Evolutionary conservation across 2,113 vertebrate genomes (phyloP).

Genomic region (Lontra canadensis): DNA sequence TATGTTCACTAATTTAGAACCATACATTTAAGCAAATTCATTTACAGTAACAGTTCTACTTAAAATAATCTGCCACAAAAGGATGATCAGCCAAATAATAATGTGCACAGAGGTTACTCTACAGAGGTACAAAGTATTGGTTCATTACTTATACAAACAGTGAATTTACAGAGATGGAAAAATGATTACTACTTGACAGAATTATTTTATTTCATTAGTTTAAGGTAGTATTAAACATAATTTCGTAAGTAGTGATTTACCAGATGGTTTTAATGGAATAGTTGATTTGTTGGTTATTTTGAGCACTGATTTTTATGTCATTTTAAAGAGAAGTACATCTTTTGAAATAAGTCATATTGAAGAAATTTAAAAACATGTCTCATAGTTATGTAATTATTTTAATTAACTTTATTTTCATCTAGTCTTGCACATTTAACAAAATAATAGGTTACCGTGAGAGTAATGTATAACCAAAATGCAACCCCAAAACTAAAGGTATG

Average conservation of each 20-base stretch:
- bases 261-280: constrained; percentile 54
- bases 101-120: constrained; percentile 23
- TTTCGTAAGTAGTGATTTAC: constrained; percentile 53
- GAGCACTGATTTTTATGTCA: constrained; percentile 31
- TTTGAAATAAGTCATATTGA: constrained; percentile 34
- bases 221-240: constrained; percentile 59
- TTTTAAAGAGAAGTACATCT: constrained; percentile 48
- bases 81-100: constrained; percentile 57
- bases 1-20: constrained; percentile 72
- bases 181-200: constrained; percentile 50
- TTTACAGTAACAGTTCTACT: constrained; percentile 65
- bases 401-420: constrained; percentile 36
- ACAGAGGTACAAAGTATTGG: neutral
- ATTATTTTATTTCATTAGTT: constrained; percentile 70
- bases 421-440: neutral
- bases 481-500: neutral
- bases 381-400: constrained; percentile 39
- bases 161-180: constrained; percentile 56
- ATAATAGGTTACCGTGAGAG: neutral
- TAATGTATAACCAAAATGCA: neutral
- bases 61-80: constrained; percentile 66
- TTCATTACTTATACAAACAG: constrained; percentile 65
- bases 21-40: constrained; percentile 70
- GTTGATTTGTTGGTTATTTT: constrained; percentile 53
- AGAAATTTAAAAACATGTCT: constrained; percentile 40